Evolutionary conservation across 1,140 invertebrate species (phyloP).

Genomic region (Cotesia glomerata): DNA sequence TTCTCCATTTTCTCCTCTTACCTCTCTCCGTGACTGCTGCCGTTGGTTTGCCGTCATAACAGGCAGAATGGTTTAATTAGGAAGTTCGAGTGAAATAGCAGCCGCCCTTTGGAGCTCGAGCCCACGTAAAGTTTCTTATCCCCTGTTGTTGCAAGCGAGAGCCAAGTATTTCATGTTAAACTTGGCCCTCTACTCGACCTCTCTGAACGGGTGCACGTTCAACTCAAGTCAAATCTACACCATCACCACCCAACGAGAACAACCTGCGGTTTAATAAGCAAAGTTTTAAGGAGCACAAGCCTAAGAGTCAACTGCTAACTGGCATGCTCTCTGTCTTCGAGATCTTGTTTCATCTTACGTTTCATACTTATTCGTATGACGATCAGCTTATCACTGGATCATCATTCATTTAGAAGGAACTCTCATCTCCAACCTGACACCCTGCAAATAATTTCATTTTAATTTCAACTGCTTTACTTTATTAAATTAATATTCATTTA

Average conservation of each 20-base stretch:
- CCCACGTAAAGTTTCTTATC: conserved; percentile 33
- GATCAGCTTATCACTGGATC: conserved; percentile 14
- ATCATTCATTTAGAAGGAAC: too few species aligned
- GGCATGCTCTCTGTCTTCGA: conserved; percentile 11
- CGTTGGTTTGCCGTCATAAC: conserved; percentile 26
- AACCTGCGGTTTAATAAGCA: conserved; percentile 42
- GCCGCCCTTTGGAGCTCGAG: conserved; percentile 25
- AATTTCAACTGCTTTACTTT: not conserved
- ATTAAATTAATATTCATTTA: not conserved
- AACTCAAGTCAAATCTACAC: conserved; percentile 33
- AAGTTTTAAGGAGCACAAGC: conserved; percentile 39
- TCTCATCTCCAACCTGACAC: not conserved
- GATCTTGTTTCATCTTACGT: conserved; percentile 29
- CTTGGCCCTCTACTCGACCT: conserved; percentile 28
- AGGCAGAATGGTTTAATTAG: conserved; percentile 37
- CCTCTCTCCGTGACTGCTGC: not conserved
- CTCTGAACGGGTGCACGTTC: conserved; percentile 26
- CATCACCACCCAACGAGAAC: conserved; percentile 21
- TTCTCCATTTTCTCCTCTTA: not conserved
- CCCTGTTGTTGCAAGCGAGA: conserved; percentile 37
- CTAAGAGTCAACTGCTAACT: conserved; percentile 21
- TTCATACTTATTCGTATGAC: conserved; percentile 22
- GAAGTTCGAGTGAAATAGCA: conserved; percentile 40
- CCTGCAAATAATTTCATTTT: not conserved
- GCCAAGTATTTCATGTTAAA: conserved; percentile 41